Conservation (phyloP, 1,140 invertebrate species). For the Lysiphlebus fabarum region DNA sequence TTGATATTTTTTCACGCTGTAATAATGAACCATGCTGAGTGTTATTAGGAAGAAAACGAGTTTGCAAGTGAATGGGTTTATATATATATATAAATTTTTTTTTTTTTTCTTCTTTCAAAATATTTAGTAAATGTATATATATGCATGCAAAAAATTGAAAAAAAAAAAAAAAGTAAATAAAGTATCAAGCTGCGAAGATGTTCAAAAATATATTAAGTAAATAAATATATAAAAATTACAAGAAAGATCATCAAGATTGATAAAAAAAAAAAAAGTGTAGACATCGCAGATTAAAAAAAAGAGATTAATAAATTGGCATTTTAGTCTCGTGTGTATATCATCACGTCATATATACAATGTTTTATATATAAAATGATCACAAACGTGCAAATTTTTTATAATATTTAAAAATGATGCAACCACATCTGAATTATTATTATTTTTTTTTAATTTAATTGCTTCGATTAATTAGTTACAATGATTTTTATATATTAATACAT, state of each 20-base stretch:
- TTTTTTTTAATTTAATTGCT: conserved; percentile 39
- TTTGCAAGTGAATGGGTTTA: no score
- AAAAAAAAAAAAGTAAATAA: no score
- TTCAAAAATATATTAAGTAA: no score
- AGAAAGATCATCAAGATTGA: background rate
- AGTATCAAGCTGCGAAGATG: no score
- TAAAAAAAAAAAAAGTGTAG: conserved; percentile 7
- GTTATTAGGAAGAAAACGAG: no score
- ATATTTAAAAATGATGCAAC: background rate
- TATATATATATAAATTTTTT: no score
- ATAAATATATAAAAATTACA: background rate
- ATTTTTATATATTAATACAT: conserved; percentile 32
- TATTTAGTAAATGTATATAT: no score
- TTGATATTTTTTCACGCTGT: background rate
- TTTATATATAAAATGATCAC: conserved; percentile 16
- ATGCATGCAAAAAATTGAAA: no score
- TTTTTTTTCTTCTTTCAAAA: no score
- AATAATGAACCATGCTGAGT: no score
- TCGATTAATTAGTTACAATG: conserved; percentile 46
- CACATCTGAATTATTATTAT: conserved; percentile 5
- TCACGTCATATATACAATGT: conserved; percentile 34
- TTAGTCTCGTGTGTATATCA: conserved; percentile 40
- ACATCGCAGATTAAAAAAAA: conserved; percentile 16
- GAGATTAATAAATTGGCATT: conserved; percentile 43
- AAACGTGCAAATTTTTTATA: conserved; percentile 24